Conservation (phyloP, 2,888 invertebrate species). For the Azorinus chamasolen region DNA sequence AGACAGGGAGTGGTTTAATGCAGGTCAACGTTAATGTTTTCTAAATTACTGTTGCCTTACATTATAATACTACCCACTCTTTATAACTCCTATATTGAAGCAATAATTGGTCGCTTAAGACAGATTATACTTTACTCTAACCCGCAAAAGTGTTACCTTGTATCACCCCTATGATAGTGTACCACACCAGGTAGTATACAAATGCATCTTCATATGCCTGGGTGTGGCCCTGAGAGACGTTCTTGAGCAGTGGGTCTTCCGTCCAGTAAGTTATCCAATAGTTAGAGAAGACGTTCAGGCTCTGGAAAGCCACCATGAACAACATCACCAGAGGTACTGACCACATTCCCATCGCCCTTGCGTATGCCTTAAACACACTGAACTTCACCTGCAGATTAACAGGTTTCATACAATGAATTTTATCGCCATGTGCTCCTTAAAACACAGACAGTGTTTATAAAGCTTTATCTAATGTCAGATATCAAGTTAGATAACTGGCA, state of each 20-base stretch:
- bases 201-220: constrained; percentile 65
- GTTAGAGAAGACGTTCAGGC: constrained; percentile 75
- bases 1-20: too few species aligned
- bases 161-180: constrained; percentile 82
- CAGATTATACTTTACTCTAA: too few species aligned
- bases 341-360: constrained; percentile 92
- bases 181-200: constrained; percentile 86
- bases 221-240: constrained; percentile 65
- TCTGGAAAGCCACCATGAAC: constrained; percentile 77
- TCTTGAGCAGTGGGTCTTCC: constrained; percentile 76
- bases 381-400: constrained; percentile 91
- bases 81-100: too few species aligned
- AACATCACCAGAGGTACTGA: constrained; percentile 92
- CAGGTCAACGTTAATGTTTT: too few species aligned
- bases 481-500: too few species aligned
- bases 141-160: constrained; percentile 70
- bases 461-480: too few species aligned
- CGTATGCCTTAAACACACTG: constrained; percentile 95
- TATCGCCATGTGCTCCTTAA: too few species aligned
- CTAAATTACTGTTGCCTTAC: too few species aligned
- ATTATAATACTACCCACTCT: too few species aligned
- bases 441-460: too few species aligned
- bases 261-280: constrained; percentile 84
- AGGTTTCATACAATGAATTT: background rate
- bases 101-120: too few species aligned